phyloP scores from a whole-genome alignment of 2,888 invertebrate species.

The Plemyria rubiginata region DNA sequence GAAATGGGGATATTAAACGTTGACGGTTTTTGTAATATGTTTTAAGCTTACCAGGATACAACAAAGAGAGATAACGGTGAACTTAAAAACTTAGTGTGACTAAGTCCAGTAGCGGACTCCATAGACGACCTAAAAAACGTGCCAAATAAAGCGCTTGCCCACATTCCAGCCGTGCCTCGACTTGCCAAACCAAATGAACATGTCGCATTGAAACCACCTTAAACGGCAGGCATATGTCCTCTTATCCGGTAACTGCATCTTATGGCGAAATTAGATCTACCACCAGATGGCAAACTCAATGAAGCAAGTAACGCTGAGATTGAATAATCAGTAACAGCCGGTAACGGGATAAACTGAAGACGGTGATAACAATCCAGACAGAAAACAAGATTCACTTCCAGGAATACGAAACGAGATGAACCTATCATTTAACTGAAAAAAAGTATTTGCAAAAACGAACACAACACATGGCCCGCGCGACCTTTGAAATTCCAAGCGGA shows the following conservation, averaged over 20 bases:
- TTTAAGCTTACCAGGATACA: neutral
- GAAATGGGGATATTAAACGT: neutral
- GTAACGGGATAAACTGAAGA: conserved; percentile 35
- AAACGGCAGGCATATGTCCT: conserved; percentile 69
- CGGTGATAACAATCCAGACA: conserved; percentile 46
- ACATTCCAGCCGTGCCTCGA: conserved; percentile 56
- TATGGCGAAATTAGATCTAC: conserved; percentile 58
- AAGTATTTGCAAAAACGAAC: conserved; percentile 76
- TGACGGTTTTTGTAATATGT: neutral
- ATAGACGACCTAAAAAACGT: conserved; percentile 46
- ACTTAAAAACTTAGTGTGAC: conserved; percentile 24
- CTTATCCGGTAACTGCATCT: conserved; percentile 51
- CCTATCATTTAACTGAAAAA: conserved; percentile 63
- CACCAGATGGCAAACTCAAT: conserved; percentile 48
- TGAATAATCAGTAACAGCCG: conserved; percentile 36
- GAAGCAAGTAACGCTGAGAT: conserved; percentile 30
- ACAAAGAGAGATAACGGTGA: conserved; percentile 19
- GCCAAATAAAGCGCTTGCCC: conserved; percentile 59
- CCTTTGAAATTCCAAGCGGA: conserved; percentile 73
- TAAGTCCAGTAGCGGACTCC: conserved; percentile 31
- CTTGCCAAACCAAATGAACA: conserved; percentile 56
- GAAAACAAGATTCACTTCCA: conserved; percentile 47
- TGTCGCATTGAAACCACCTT: conserved; percentile 56
- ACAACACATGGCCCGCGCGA: conserved; percentile 73
- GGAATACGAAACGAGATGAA: conserved; percentile 55